Conservation (phyloP, 2,113 vertebrate species). For the Spizaetus ornatus region DNA sequence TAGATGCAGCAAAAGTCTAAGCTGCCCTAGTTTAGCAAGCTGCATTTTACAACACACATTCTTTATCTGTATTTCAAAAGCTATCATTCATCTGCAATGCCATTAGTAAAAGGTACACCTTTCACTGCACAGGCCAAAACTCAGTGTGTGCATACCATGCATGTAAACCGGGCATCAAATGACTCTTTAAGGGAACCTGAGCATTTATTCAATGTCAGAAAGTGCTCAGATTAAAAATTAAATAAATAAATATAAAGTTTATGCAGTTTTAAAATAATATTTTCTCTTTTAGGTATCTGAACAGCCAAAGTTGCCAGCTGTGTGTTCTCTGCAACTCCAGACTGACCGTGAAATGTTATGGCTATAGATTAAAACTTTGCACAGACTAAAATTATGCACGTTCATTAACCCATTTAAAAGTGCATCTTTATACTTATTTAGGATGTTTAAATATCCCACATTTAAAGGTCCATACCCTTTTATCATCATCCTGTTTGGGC, state of each 20-base stretch:
- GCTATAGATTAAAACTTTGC: not conserved
- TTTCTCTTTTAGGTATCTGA: not conserved
- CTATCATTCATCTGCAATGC: not conserved
- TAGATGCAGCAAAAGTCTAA: not conserved
- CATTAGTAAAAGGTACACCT: not conserved
- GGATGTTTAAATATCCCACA: not conserved
- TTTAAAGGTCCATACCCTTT: slow-evolving; percentile 75
- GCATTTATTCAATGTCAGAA: not conserved
- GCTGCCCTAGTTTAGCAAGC: not conserved
- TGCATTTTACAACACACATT: not conserved
- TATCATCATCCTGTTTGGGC: slow-evolving; percentile 83
- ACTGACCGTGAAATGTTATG: not conserved
- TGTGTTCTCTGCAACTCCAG: not conserved
- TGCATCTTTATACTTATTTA: not conserved
- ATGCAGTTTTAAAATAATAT: not conserved
- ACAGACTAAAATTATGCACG: not conserved
- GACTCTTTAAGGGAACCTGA: not conserved
- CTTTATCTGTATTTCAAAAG: not conserved
- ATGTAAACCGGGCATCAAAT: not conserved
- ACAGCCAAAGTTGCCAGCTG: not conserved
- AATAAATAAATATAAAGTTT: not conserved
- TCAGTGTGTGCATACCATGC: not conserved
- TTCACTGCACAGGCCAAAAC: not conserved
- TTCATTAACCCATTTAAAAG: not conserved
- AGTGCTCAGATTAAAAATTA: not conserved